Evolutionary conservation across 2,797 vertebrate species (phyloP), one percentile per base, ranked within the genome.

Genomic region (Falco cherrug): DNA sequence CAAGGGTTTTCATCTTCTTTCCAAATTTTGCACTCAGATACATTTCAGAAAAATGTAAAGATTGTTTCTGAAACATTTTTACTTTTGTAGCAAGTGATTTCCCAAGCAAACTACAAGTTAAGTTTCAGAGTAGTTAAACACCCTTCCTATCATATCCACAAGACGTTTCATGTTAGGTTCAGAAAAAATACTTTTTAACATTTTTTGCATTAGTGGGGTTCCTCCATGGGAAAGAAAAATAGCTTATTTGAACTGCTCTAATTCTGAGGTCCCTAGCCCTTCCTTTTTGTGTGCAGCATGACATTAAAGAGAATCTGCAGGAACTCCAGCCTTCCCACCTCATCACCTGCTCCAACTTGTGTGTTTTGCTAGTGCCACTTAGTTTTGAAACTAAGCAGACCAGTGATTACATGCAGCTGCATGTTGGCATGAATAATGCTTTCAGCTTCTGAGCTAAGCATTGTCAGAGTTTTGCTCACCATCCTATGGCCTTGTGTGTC

Each of bases 311-410:
- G n/a, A 90, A 57, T 33, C 61, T 78, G 84, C 65, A 95, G 73
- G 63, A 92, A 37, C 76, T 84, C 54, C 69, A 79, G 59, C 25
- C 70, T 88, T 93, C 82, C 65, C 73, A 90, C 59, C 89, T 93
- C 87, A 93, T 89, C 92, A 95, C 84, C 94, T 94, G 54, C 68
- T 95, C 76, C 54, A 88, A n/a, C 76, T 91, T 76, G 65, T 76
- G 82, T 69, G 51, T 94, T 96, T 96, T 85, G 64, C 87, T 84
- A 69, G 68, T 83, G 88, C 81, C 96, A 92, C 87, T 96, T 73
- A 39, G 31, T 69, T 94, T 93, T 96, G 95, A 97, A 91, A 84
- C 79, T 91, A 60, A 91, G 79, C 93, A 96, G 95, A 91, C 54
- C 89, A 64, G 51, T 48, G 73, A 70, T 86, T 93, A 81, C 89